A percentile compares a stretch with the other conserved stretches of the same genome.
Conservation (phyloP, 2,797 vertebrate genomes). For the Bovichtus variegatus region DNA sequence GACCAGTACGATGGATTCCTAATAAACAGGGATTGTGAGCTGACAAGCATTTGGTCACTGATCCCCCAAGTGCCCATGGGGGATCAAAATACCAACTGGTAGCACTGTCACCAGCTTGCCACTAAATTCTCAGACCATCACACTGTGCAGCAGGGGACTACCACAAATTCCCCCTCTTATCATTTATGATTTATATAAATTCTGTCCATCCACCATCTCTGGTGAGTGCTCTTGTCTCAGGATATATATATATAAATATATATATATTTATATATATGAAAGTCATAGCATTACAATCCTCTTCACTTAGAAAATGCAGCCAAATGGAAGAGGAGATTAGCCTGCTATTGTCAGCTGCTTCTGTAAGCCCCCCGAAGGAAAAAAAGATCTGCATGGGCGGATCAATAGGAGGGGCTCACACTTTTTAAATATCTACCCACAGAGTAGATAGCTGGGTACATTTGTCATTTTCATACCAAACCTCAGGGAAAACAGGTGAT, state of each 20-base stretch:
- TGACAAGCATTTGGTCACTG: slow-evolving; percentile 78
- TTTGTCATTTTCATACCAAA: slow-evolving; percentile 61
- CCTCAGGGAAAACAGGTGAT: slow-evolving; percentile 42
- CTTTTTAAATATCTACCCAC: slow-evolving; percentile 51
- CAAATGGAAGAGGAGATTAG: slow-evolving; percentile 62
- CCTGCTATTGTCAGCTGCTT: slow-evolving; percentile 60
- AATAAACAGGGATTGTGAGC: slow-evolving; percentile 39
- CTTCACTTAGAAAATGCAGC: slow-evolving; percentile 38
- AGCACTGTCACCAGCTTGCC: slow-evolving; percentile 70
- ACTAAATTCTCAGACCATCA: slow-evolving; percentile 51
- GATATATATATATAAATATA: slow-evolving; percentile 9
- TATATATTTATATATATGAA: slow-evolving; percentile 5
- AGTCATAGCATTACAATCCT: slow-evolving; percentile 30
- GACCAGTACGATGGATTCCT: slow-evolving; percentile 44
- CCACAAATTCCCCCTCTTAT: slow-evolving; percentile 40
- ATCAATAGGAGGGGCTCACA: slow-evolving; percentile 60
- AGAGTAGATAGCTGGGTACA: slow-evolving; percentile 39
- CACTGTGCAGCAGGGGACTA: slow-evolving; percentile 34
- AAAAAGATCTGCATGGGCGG: slow-evolving; percentile 57
- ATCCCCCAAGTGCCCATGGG: slow-evolving; percentile 61
- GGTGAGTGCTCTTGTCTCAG: slow-evolving; percentile 41
- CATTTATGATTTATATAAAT: slow-evolving; percentile 34
- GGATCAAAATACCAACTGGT: slow-evolving; percentile 81
- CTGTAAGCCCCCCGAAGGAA: slow-evolving; percentile 55
- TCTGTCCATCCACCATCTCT: not conserved